Conservation (phyloP, 2,888 invertebrate species). For the Malthinus seriepunctatus region DNA sequence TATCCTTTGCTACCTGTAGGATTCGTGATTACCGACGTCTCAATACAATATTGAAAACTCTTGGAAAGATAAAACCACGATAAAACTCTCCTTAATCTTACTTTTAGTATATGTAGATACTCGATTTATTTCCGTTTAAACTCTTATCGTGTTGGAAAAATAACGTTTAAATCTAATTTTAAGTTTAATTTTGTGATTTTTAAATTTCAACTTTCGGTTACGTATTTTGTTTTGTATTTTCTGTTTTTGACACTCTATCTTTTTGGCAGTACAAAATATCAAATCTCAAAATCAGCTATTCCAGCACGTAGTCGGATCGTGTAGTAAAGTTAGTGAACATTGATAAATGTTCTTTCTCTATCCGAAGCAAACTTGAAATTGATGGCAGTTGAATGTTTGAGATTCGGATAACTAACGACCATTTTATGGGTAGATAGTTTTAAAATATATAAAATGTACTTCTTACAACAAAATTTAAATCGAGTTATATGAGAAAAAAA, state of each 20-base stretch:
- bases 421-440: conserved; percentile 30
- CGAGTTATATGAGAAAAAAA: not conserved
- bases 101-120: conserved; percentile 5
- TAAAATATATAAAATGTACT: conserved; percentile 17
- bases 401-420: conserved; percentile 29
- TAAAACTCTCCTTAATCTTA: conserved; percentile 2
- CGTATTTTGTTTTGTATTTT: not conserved
- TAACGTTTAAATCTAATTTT: too few relatives aligned
- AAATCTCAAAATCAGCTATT: conserved; percentile 27
- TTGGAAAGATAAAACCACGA: conserved; percentile 2
- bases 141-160: too few relatives aligned
- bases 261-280: conserved; percentile 24
- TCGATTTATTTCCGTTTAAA: conserved; percentile 1
- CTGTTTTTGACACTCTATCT: conserved; percentile 8
- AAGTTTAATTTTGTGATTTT: not conserved
- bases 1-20: conserved; percentile 2
- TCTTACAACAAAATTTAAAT: conserved; percentile 13
- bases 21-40: conserved; percentile 1
- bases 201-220: not conserved
- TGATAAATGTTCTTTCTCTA: conserved; percentile 31
- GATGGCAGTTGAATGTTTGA: conserved; percentile 31
- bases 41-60: conserved; percentile 6
- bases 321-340: conserved; percentile 24
- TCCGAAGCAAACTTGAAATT: conserved; percentile 31
- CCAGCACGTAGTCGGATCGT: conserved; percentile 24